These are phyloP conservation scores for Drosophila nigritarsus DNA, from an alignment of 2,888 invertebrate species.

Conservation along the genomic window DNA sequence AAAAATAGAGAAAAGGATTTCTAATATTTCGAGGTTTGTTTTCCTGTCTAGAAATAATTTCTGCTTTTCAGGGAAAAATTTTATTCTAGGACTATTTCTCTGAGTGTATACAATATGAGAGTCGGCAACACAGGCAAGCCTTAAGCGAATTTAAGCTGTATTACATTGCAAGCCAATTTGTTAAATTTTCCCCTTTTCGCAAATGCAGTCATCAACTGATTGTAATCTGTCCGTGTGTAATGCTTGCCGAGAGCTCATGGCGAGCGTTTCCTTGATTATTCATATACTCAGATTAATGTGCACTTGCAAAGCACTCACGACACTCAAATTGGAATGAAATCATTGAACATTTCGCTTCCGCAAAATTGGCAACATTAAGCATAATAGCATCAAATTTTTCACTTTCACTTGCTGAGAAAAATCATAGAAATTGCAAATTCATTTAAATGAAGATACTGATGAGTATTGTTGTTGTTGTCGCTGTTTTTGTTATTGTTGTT, in stretches of 20 bases:
- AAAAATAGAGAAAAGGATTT: not conserved
- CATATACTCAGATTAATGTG: slow-evolving; percentile 13
- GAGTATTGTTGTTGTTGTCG: slow-evolving; percentile 21
- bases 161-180: not conserved
- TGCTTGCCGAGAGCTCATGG: not conserved
- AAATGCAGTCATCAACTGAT: slow-evolving; percentile 22
- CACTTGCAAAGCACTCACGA: slow-evolving; percentile 22
- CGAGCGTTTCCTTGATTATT: slow-evolving; percentile 28
- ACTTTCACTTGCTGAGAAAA: slow-evolving; percentile 65
- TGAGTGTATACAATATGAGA: not conserved
- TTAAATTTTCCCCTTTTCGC: not conserved
- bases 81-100: not conserved
- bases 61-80: not conserved
- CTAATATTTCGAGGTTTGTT: not conserved
- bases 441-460: slow-evolving; percentile 37
- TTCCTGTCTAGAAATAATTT: no score
- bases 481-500: slow-evolving; percentile 8
- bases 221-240: slow-evolving; percentile 1
- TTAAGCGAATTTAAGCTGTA: not conserved
- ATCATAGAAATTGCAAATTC: slow-evolving; percentile 51
- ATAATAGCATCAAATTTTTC: slow-evolving; percentile 41
- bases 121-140: not conserved
- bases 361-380: slow-evolving; percentile 57
- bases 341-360: slow-evolving; percentile 57
- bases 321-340: slow-evolving; percentile 40